Conservation (phyloP, 2,888 invertebrate species). For the Drosophila recens region DNA sequence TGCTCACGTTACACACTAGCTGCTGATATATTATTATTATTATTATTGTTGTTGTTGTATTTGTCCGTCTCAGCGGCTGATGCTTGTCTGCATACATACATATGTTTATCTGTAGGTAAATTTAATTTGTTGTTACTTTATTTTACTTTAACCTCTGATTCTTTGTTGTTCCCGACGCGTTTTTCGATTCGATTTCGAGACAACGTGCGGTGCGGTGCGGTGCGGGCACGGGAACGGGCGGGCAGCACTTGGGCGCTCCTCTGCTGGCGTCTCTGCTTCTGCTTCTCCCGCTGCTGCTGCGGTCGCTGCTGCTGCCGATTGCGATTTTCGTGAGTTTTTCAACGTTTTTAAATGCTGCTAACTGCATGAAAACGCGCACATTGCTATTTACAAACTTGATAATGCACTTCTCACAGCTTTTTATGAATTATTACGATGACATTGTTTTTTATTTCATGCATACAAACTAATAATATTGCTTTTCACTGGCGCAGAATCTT, state of each 20-base stretch:
- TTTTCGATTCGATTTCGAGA: slow-evolving; percentile 45
- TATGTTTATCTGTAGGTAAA: slow-evolving; percentile 30
- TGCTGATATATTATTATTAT: slow-evolving; percentile 17
- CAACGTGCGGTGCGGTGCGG: slow-evolving; percentile 57
- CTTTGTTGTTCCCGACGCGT: slow-evolving; percentile 60
- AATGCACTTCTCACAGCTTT: slow-evolving; percentile 45
- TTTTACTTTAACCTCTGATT: slow-evolving; percentile 53
- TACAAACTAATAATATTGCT: slow-evolving; percentile 66
- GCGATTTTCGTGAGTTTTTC: slow-evolving; percentile 61
- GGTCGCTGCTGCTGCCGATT: slow-evolving; percentile 37
- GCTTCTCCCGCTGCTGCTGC: slow-evolving; percentile 31
- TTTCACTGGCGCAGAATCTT: slow-evolving; percentile 75
- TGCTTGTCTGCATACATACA: slow-evolving; percentile 20
- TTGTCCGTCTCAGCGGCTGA: slow-evolving; percentile 22
- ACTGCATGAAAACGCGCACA: slow-evolving; percentile 45
- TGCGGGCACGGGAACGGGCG: slow-evolving; percentile 55
- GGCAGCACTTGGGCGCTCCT: slow-evolving; percentile 62
- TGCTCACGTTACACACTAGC: slow-evolving; percentile 39
- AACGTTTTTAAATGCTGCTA: slow-evolving; percentile 46
- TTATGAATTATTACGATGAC: slow-evolving; percentile 38
- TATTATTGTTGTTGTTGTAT: slow-evolving; percentile 44
- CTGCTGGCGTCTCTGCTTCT: slow-evolving; percentile 56
- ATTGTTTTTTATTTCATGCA: slow-evolving; percentile 52
- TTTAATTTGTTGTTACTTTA: slow-evolving; percentile 43
- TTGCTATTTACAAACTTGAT: slow-evolving; percentile 46